Evolutionary conservation across 2,113 vertebrate species (phyloP).

Genomic region (Mustelus asterias): DNA sequence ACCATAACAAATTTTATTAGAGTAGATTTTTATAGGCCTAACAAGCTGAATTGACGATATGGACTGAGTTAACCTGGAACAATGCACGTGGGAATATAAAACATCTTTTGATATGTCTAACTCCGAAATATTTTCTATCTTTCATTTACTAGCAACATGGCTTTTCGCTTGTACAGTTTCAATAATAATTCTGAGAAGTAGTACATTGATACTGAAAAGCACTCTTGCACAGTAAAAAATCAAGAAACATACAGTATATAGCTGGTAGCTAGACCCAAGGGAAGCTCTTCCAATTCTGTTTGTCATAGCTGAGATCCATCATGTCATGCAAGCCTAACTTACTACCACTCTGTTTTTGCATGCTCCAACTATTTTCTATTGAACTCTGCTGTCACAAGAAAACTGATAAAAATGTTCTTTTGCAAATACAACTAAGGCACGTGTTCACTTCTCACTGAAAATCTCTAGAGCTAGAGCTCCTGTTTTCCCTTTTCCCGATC

Average conservation of each 20-base stretch:
- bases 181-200: conserved; percentile 71
- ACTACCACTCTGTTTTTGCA: conserved; percentile 63
- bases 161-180: conserved; percentile 77
- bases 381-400: conserved; percentile 81
- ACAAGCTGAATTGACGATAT: conserved; percentile 35
- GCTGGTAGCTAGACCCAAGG: conserved; percentile 70
- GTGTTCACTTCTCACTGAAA: conserved; percentile 63
- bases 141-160: conserved; percentile 75
- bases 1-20: conserved; percentile 27
- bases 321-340: conserved; percentile 77
- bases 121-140: conserved; percentile 72
- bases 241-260: conserved; percentile 71
- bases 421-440: conserved; percentile 58
- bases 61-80: conserved; percentile 28
- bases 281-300: conserved; percentile 81
- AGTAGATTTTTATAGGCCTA: conserved; percentile 27
- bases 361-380: conserved; percentile 84
- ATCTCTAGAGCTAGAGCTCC: conserved; percentile 73
- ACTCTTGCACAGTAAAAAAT: conserved; percentile 75
- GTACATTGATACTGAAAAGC: conserved; percentile 74
- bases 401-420: conserved; percentile 79
- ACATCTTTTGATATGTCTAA: conserved; percentile 72
- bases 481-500: conserved; percentile 80
- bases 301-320: conserved; percentile 87
- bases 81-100: conserved; percentile 62